These are phyloP conservation scores for Steromphala cineraria DNA, from an alignment of 2,888 invertebrate species.

Conservation along the genomic window DNA sequence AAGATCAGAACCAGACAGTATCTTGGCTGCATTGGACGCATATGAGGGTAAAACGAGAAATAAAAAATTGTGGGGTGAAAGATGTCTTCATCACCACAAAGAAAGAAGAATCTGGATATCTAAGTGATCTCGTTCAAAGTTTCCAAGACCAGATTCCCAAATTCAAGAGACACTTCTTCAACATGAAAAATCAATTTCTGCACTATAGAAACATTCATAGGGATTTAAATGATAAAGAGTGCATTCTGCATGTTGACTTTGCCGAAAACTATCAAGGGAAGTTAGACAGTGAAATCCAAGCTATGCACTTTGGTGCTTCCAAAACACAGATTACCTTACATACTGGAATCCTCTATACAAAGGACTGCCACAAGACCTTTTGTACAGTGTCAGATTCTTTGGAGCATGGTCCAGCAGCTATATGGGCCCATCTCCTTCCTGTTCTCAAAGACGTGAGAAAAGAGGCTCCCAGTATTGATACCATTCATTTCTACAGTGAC, in stretches of 20 bases:
- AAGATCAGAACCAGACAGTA: constrained; percentile 26
- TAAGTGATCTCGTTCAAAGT: constrained; percentile 15
- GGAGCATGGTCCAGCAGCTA: constrained; percentile 68
- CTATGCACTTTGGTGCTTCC: constrained; percentile 72
- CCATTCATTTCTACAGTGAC: constrained; percentile 42
- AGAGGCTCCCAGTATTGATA: constrained; percentile 26
- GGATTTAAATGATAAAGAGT: constrained; percentile 38
- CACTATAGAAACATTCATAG: constrained; percentile 40
- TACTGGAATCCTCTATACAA: constrained; percentile 65
- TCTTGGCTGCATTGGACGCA: constrained; percentile 27
- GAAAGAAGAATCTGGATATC: neutral
- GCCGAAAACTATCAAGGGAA: constrained; percentile 70
- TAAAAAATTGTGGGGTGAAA: constrained; percentile 15
- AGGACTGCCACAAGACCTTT: constrained; percentile 40
- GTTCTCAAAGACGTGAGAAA: constrained; percentile 36
- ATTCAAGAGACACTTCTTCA: constrained; percentile 7
- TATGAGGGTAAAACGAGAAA: constrained; percentile 25
- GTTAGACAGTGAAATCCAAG: constrained; percentile 68
- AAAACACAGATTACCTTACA: constrained; percentile 66
- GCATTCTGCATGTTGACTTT: constrained; percentile 67
- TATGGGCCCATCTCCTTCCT: constrained; percentile 74
- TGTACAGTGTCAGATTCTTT: constrained; percentile 67
- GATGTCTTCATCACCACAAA: constrained; percentile 21
- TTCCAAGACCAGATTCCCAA: neutral
- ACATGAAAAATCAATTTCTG: constrained; percentile 54